Conservation (phyloP, 2,797 vertebrate genomes). For the Tapirus indicus region DNA sequence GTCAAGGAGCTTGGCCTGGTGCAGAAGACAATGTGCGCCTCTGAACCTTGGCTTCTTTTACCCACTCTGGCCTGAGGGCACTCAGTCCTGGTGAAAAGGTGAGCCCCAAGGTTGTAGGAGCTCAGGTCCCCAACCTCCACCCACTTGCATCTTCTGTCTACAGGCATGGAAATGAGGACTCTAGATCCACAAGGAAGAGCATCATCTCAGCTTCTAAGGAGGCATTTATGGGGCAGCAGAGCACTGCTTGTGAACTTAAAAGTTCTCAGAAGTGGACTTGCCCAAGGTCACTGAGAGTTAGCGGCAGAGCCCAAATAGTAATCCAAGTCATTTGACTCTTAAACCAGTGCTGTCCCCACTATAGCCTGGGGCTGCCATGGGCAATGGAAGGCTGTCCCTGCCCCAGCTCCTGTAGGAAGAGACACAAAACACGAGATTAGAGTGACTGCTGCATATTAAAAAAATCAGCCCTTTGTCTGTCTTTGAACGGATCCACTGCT, state of each 20-base stretch:
- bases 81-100: neutral
- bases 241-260: neutral
- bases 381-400: neutral
- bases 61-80: neutral
- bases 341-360: neutral
- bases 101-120: neutral
- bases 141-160: neutral
- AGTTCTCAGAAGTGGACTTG: neutral
- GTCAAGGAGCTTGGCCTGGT: neutral
- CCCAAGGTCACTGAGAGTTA: neutral
- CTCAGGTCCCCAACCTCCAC: neutral
- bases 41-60: neutral
- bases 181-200: neutral
- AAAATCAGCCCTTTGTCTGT: constrained; percentile 78
- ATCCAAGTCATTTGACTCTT: neutral
- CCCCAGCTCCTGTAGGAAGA: constrained; percentile 29
- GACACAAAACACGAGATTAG: constrained; percentile 64
- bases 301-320: neutral
- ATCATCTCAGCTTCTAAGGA: neutral
- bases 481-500: constrained; percentile 65
- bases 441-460: constrained; percentile 60
- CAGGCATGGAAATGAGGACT: neutral
- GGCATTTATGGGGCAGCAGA: neutral
- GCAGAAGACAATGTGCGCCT: neutral
- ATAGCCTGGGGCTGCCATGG: neutral